Evolutionary conservation across 2,888 invertebrate species (phyloP).

Genomic region (Hecatera dysodea): DNA sequence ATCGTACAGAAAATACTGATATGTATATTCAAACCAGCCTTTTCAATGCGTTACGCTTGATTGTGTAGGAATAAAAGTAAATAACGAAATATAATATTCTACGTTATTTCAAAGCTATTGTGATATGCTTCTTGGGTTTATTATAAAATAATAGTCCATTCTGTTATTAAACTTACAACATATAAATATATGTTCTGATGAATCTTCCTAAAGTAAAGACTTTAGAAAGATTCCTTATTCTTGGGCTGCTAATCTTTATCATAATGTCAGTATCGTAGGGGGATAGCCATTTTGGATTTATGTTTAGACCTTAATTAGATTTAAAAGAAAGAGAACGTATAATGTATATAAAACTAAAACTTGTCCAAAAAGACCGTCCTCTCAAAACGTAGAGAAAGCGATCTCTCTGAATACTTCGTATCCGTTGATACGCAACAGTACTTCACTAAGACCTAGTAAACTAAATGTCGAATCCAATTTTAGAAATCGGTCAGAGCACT

Average conservation of each 20-base stretch:
- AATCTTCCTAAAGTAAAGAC: no score
- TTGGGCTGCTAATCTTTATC: no score
- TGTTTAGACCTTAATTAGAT: background rate
- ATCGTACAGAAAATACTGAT: slow-evolving; percentile 26
- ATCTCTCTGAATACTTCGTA: background rate
- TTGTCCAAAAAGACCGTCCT: background rate
- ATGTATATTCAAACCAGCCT: slow-evolving; percentile 24
- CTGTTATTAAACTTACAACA: background rate
- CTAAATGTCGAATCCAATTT: slow-evolving; percentile 82
- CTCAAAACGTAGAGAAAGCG: background rate
- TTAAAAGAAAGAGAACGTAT: background rate
- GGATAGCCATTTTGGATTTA: no score
- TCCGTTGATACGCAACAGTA: slow-evolving; percentile 40
- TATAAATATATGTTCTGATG: no score
- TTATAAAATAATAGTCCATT: background rate
- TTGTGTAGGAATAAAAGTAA: slow-evolving; percentile 24
- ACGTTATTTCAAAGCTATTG: background rate
- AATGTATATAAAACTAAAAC: no score
- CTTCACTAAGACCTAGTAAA: slow-evolving; percentile 71
- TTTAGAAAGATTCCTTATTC: background rate
- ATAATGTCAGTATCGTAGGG: no score
- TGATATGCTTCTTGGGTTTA: background rate
- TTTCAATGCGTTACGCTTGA: slow-evolving; percentile 15
- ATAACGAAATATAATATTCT: slow-evolving; percentile 21
- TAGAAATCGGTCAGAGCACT: slow-evolving; percentile 83